Evolutionary conservation across 2,888 invertebrate species (phyloP).

Genomic region (Ephialtes manifestator): DNA sequence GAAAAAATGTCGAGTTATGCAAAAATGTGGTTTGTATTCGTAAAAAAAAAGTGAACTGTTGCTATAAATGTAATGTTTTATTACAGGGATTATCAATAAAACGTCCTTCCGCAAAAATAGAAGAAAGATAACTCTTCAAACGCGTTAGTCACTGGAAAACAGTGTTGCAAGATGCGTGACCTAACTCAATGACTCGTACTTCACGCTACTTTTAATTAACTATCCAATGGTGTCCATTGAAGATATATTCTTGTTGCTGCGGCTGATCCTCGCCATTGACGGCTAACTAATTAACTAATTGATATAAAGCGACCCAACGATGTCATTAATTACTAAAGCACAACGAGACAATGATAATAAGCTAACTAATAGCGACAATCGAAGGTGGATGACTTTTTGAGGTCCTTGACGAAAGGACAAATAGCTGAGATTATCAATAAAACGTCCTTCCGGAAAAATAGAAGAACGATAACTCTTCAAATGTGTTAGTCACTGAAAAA

Average conservation of each 20-base stretch:
- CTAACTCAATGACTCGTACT: not conserved
- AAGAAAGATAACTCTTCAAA: slow-evolving; percentile 3
- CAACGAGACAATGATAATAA: too few species aligned
- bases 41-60: too few species aligned
- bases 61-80: too few species aligned
- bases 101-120: slow-evolving; percentile 3
- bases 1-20: too few species aligned
- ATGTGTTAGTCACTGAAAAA: not conserved
- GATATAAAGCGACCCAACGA: too few species aligned
- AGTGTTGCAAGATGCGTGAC: not conserved
- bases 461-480: slow-evolving; percentile 3
- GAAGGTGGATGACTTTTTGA: too few species aligned
- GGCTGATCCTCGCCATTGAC: not conserved
- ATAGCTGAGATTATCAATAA: not conserved
- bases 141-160: not conserved
- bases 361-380: too few species aligned
- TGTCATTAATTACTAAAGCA: too few species aligned
- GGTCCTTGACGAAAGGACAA: too few species aligned
- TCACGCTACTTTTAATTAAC: not conserved
- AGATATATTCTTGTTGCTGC: not conserved
- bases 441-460: not conserved
- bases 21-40: too few species aligned
- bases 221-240: not conserved
- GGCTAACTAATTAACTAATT: too few species aligned
- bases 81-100: not conserved